These are phyloP conservation scores for Cheirogaleus major DNA, from an alignment of 2,797 vertebrate species.

Conservation along the genomic window DNA sequence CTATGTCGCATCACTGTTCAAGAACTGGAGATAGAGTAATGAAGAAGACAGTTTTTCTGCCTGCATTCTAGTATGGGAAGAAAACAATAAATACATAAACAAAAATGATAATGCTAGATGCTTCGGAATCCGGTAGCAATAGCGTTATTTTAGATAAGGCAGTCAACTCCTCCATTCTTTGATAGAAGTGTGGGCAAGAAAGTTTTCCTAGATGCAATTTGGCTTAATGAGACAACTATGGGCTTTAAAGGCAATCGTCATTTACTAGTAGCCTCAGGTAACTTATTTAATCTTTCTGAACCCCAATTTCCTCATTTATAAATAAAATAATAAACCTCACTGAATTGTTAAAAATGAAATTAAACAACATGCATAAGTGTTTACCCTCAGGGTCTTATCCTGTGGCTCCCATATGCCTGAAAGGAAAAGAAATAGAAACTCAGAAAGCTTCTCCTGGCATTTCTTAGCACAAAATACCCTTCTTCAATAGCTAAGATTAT, in stretches of 20 bases:
- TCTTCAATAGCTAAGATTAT: not conserved
- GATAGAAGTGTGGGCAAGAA: not conserved
- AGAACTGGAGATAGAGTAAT: not conserved
- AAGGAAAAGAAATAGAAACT: not conserved
- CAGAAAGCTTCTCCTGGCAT: not conserved
- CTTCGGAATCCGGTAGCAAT: not conserved
- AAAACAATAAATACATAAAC: not conserved
- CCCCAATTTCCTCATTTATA: not conserved
- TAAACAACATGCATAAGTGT: not conserved
- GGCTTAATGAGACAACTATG: not conserved
- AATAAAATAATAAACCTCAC: not conserved
- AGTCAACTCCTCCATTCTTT: not conserved
- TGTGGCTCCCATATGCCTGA: not conserved
- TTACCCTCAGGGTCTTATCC: not conserved
- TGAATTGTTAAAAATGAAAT: not conserved
- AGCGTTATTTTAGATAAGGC: not conserved
- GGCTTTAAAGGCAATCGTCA: not conserved
- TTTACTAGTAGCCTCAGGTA: not conserved
- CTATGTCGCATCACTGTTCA: not conserved
- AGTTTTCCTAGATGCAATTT: not conserved
- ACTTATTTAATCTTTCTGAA: not conserved
- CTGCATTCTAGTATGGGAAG: not conserved
- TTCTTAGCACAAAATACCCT: not conserved
- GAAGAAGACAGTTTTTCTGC: not conserved
- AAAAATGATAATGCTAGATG: not conserved